A percentile compares a stretch with the other conserved stretches of the same genome.
These are phyloP conservation scores for Pseudonaja textilis DNA, from an alignment of 2,113 vertebrate genomes.

Conservation along the genomic window DNA sequence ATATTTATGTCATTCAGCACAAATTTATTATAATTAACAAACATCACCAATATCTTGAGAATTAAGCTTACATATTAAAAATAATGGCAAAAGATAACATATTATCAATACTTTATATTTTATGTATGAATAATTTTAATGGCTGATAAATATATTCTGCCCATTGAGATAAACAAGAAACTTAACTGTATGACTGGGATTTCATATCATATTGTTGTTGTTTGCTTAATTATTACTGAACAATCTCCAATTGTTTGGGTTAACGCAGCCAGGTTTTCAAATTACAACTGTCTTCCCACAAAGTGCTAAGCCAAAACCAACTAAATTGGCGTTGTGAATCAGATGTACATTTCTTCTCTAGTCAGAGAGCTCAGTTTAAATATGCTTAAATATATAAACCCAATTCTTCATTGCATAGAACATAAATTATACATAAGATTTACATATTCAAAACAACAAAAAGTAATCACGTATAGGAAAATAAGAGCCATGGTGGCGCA, in stretches of 20 bases:
- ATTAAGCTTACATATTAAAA: background rate
- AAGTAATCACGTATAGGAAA: background rate
- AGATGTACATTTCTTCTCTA: background rate
- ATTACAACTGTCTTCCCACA: background rate
- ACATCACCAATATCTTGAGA: background rate
- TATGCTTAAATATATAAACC: background rate
- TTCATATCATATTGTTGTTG: background rate
- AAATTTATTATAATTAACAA: background rate
- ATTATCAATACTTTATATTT: background rate
- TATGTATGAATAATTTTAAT: background rate
- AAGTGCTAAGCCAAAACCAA: background rate
- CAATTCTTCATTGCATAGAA: background rate
- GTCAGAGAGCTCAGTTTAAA: background rate
- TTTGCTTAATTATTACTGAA: background rate
- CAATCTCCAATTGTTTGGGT: background rate
- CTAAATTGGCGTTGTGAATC: background rate
- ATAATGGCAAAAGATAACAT: background rate
- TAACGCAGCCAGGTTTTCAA: background rate
- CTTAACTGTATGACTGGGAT: background rate
- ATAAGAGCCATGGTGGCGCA: background rate
- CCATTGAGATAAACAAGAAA: background rate
- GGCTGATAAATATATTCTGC: background rate
- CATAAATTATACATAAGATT: background rate
- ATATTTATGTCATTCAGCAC: background rate
- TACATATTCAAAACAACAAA: background rate